Percentiles rank a stretch among this genome's conserved stretches.
Evolutionary conservation across 2,888 invertebrate species (phyloP).

Genomic region (Aplocera efformata): DNA sequence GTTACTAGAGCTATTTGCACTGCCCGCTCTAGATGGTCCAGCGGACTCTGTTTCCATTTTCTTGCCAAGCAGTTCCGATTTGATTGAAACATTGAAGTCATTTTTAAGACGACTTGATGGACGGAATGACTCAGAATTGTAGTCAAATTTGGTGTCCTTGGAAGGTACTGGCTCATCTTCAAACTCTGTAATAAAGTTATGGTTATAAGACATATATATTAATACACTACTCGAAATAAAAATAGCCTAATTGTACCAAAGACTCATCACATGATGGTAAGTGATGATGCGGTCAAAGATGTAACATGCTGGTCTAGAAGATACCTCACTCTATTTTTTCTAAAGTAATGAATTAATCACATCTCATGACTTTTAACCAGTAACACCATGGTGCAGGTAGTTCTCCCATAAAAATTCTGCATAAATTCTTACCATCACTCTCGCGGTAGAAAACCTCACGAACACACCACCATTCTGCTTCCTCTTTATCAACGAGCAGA

Average conservation of each 20-base stretch:
- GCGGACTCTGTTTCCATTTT: slow-evolving; percentile 53
- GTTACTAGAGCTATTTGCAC: slow-evolving; percentile 70
- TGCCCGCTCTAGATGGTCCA: slow-evolving; percentile 55
- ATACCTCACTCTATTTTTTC: too few relatives aligned
- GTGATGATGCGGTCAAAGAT: too few relatives aligned
- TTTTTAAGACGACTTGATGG: slow-evolving; percentile 64
- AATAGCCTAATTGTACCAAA: too few relatives aligned
- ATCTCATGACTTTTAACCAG: too few relatives aligned
- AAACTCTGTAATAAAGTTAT: slow-evolving; percentile 39
- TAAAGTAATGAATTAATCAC: too few relatives aligned
- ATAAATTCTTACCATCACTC: slow-evolving; percentile 49
- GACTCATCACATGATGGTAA: too few relatives aligned
- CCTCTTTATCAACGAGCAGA: slow-evolving; percentile 79
- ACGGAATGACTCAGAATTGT: slow-evolving; percentile 60
- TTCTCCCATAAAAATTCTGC: too few relatives aligned
- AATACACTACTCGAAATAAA: too few relatives aligned
- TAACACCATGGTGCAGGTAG: too few relatives aligned
- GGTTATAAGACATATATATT: too few relatives aligned
- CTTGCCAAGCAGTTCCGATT: slow-evolving; percentile 56
- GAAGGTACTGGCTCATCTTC: slow-evolving; percentile 49
- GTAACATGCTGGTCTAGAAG: too few relatives aligned
- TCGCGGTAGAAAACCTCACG: slow-evolving; percentile 62
- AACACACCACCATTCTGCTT: slow-evolving; percentile 78
- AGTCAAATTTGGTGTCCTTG: slow-evolving; percentile 59
- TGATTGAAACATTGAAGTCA: slow-evolving; percentile 72